Conservation (phyloP, 2,113 vertebrate species). For the Aegotheles bennettii region DNA sequence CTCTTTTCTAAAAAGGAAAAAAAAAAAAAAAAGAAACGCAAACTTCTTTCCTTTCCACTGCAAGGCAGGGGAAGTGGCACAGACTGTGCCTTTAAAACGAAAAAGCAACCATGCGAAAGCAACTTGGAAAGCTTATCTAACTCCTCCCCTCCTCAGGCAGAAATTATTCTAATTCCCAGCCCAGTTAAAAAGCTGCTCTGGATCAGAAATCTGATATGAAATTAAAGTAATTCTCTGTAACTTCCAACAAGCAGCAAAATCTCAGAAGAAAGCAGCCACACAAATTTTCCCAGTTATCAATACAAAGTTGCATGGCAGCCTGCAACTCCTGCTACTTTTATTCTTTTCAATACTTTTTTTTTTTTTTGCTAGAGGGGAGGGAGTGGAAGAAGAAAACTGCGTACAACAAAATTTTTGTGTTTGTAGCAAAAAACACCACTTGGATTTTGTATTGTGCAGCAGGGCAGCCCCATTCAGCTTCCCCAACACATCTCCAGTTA, state of each 20-base stretch:
- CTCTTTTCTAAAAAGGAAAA: neutral
- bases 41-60: neutral
- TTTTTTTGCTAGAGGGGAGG: rapidly evolving
- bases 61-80: neutral
- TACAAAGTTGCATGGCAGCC: neutral
- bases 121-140: neutral
- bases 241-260: neutral
- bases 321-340: neutral
- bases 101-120: neutral
- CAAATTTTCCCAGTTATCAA: neutral
- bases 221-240: neutral
- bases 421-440: neutral
- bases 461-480: neutral
- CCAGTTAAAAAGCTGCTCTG: neutral
- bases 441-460: neutral
- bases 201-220: neutral
- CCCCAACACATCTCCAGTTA: neutral
- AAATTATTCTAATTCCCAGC: neutral
- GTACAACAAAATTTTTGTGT: too few relatives aligned
- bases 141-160: neutral
- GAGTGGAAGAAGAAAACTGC: neutral
- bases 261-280: neutral
- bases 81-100: neutral
- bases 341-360: neutral
- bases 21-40: neutral